Evolutionary conservation across 2,888 invertebrate species (phyloP).

Genomic region (Stenoptilia bipunctidactyla): DNA sequence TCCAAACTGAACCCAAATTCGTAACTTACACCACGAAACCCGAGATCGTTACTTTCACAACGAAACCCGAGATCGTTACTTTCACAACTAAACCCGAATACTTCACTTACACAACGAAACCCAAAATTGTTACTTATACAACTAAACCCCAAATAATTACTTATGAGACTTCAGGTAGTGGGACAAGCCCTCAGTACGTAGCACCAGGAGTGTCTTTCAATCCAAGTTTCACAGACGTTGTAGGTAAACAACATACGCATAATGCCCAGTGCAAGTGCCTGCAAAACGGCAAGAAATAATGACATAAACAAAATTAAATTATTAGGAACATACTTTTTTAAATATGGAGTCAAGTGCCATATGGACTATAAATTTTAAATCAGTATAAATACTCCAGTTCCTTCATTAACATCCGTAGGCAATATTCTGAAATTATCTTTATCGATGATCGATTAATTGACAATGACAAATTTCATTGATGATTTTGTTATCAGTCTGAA

Average conservation of each 20-base stretch:
- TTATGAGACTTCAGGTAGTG: slow-evolving; percentile 53
- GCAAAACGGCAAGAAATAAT: slow-evolving; percentile 40
- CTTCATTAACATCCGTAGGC: too few relatives aligned
- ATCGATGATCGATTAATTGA: too few relatives aligned
- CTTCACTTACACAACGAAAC: slow-evolving; percentile 41
- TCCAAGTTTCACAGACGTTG: slow-evolving; percentile 39
- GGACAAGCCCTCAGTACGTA: slow-evolving; percentile 47
- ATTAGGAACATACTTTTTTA: neutral
- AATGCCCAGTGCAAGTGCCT: slow-evolving; percentile 50
- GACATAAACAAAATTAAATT: slow-evolving; percentile 2
- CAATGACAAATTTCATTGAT: too few relatives aligned
- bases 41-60: slow-evolving; percentile 35
- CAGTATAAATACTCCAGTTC: slow-evolving; percentile 31
- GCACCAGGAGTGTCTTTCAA: slow-evolving; percentile 42
- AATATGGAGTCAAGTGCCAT: slow-evolving; percentile 33
- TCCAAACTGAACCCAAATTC: slow-evolving; percentile 39
- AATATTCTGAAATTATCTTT: too few relatives aligned
- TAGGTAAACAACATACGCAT: slow-evolving; percentile 37
- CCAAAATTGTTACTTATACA: slow-evolving; percentile 28
- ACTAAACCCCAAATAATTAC: slow-evolving; percentile 39
- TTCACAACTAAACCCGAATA: slow-evolving; percentile 44
- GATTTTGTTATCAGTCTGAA: too few relatives aligned
- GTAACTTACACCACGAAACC: slow-evolving; percentile 22
- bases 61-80: slow-evolving; percentile 41
- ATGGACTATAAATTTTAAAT: slow-evolving; percentile 20